These are phyloP conservation scores for Eupithecia tripunctaria DNA, from an alignment of 2,888 invertebrate genomes.

Conservation along the genomic window DNA sequence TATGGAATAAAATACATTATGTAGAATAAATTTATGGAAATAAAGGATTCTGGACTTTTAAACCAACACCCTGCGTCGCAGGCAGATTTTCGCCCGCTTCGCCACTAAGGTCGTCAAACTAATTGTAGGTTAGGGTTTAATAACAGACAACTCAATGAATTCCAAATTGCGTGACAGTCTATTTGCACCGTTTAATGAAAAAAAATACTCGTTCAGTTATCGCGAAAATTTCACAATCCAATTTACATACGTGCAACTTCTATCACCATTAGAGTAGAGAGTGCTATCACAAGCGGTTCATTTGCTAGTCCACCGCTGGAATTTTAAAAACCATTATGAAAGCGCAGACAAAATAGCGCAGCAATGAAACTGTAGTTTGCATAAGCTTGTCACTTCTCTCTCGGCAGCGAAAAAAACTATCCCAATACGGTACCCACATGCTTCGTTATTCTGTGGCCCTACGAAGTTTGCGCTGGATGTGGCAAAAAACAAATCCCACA, in stretches of 20 bases:
- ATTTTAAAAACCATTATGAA: constrained; percentile 20
- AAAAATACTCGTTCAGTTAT: constrained; percentile 22
- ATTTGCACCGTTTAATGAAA: constrained; percentile 14
- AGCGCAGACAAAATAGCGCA: constrained; percentile 18
- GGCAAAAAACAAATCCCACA: constrained; percentile 57
- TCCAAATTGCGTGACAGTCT: constrained; percentile 23
- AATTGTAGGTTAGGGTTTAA: background rate
- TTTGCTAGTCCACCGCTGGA: background rate
- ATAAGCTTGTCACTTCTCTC: constrained; percentile 12
- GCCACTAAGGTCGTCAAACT: too few species aligned
- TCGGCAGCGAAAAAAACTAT: constrained; percentile 18
- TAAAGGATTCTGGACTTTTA: too few species aligned
- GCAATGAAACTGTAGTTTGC: constrained; percentile 19
- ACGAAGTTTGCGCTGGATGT: constrained; percentile 35
- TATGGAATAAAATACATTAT: too few species aligned
- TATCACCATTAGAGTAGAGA: constrained; percentile 8
- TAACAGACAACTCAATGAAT: constrained; percentile 7
- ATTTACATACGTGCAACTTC: constrained; percentile 18
- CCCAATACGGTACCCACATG: constrained; percentile 24
- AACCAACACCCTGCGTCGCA: too few species aligned
- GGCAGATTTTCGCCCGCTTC: too few species aligned
- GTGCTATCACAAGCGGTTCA: background rate
- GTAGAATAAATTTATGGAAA: too few species aligned
- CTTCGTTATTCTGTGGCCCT: constrained; percentile 24
- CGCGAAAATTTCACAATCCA: constrained; percentile 10